A percentile compares a stretch with the other conserved stretches of the same genome.
phyloP scores from a whole-genome alignment of 2,797 vertebrate species.

The Morelia viridis region DNA sequence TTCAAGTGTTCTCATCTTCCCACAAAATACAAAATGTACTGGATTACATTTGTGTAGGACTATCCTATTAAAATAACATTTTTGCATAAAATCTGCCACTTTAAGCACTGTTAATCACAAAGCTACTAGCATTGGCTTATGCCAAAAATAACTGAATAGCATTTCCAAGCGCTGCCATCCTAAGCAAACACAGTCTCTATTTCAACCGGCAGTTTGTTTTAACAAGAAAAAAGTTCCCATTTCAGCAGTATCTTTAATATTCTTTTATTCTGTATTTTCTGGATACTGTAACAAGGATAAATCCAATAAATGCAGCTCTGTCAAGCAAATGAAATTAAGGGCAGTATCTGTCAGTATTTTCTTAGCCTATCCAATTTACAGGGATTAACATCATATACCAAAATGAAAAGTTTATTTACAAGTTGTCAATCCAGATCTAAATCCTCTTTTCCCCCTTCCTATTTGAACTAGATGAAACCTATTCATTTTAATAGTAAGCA shows the following conservation, averaged over 20 bases:
- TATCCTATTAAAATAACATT: conserved; percentile 50
- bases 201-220: conserved; percentile 69
- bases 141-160: conserved; percentile 73
- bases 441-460: conserved; percentile 1
- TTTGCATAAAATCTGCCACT: conserved; percentile 38
- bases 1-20: conserved; percentile 32
- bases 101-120: conserved; percentile 57
- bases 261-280: conserved; percentile 60
- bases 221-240: conserved; percentile 67
- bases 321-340: conserved; percentile 42
- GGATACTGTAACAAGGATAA: conserved; percentile 53
- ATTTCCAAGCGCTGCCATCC: conserved; percentile 69
- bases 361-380: conserved; percentile 26
- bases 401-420: conserved; percentile 42
- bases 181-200: conserved; percentile 69
- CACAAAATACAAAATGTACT: conserved; percentile 29
- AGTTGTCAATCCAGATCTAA: conserved; percentile 20
- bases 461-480: conserved; percentile 6
- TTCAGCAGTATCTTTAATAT: conserved; percentile 64
- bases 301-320: conserved; percentile 54
- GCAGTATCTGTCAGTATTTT: conserved; percentile 36
- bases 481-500: not conserved
- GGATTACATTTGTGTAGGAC: conserved; percentile 47
- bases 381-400: conserved; percentile 14
- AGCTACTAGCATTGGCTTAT: conserved; percentile 56